Conservation (phyloP, 30 jellyfish, hydroid and myxozoan species). For the Hydractinia symbiolongicarpus region DNA sequence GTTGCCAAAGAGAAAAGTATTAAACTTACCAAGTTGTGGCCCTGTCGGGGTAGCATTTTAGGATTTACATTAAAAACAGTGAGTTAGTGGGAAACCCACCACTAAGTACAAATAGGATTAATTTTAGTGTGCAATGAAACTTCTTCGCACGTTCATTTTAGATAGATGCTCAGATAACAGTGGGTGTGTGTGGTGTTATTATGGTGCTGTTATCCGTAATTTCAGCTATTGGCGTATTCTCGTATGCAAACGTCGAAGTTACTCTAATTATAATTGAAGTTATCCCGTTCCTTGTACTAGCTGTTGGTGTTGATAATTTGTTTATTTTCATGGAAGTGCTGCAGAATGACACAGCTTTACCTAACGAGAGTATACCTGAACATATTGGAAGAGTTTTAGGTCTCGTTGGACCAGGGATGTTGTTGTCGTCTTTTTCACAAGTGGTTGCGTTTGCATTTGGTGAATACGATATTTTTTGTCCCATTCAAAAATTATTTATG, state of each 20-base stretch:
- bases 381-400: constrained; percentile 93
- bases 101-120: too few species aligned
- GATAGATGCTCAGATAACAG: constrained; percentile 82
- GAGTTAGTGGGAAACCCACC: too few species aligned
- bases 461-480: constrained; percentile 5
- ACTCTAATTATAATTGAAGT: constrained; percentile 90
- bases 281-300: constrained; percentile 93
- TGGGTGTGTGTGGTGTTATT: constrained; percentile 91
- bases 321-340: constrained; percentile 75
- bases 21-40: too few species aligned
- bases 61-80: too few species aligned
- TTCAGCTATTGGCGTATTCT: constrained; percentile 77
- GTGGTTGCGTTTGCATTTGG: constrained; percentile 94
- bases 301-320: constrained; percentile 98
- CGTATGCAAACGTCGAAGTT: constrained; percentile 80
- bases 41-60: too few species aligned
- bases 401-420: constrained; percentile 93
- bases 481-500: too few species aligned
- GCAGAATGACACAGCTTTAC: constrained; percentile 55
- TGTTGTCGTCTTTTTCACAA: constrained; percentile 79
- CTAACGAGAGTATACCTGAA: constrained; percentile 27
- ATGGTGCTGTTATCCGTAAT: constrained; percentile 86
- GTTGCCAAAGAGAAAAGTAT: too few species aligned
- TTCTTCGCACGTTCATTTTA: not conserved
- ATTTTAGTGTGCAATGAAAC: too few species aligned